Evolutionary conservation across 2,888 invertebrate species (phyloP), one percentile per base, ranked within the genome.

Genomic region (Ophion obscuratus): DNA sequence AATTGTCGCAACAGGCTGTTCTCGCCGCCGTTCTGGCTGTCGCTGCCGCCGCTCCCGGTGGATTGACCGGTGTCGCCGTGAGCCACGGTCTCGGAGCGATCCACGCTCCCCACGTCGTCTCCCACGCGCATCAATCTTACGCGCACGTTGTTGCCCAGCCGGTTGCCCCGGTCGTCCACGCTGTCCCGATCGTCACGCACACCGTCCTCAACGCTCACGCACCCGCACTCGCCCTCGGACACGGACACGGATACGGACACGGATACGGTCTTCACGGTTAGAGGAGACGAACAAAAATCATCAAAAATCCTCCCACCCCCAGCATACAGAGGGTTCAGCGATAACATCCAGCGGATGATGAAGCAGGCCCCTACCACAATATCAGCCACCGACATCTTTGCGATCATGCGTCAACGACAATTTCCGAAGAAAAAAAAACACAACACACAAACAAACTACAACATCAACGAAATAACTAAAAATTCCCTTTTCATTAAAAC

Each of bases 21-120:
- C 88, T 94, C 91, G 92, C 92, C 85, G 94, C 92, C 91, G 83
- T 94, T 84, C 83, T 94, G 92, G 94, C 93, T 75, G 95, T 92
- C 94, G 95, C 73, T 94, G 95, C 17, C 91, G 95, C 88, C 93
- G 95, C 88, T 94, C 96, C 91, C 94, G 95, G 91, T 95, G 95
- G 92, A 94, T 95, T 67, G 92, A 95, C 85, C 94, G 95, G 73
- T 94, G 94, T 92, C 79, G 89, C 89, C 70, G 71, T 92, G 76
- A 89, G 90, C 87, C 90, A 91, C 75, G 93, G 92, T 81, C 80
- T 90, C 24, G 94, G 92, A 83, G 90, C 90, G 75, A 92, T 94
- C 90, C 88, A 89, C 83, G 93, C 94, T 36, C 93, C 93, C 44
- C 87, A 90, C 73, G 90, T 94, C 68, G 77, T 92, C 87, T 88